Percentiles rank a stretch among this genome's conserved stretches.
phyloP scores from a whole-genome alignment of 2,797 vertebrate species.

The Typhlichthys eigenmanni region DNA sequence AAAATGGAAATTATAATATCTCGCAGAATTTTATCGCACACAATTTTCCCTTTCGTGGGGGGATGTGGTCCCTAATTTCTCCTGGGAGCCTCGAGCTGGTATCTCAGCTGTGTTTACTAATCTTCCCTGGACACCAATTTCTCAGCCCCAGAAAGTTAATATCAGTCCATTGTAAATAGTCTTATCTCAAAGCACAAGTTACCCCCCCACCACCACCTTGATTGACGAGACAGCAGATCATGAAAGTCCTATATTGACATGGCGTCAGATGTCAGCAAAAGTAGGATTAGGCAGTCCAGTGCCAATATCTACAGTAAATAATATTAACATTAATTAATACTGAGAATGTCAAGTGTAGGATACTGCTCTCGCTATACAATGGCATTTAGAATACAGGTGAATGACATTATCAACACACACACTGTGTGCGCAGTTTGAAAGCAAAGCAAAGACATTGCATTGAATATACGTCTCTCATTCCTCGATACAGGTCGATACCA shows the following conservation, averaged over 20 bases:
- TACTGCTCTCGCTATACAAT: conserved; percentile 9
- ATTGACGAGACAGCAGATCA: conserved; percentile 34
- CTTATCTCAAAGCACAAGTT: conserved; percentile 76
- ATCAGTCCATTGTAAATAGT: conserved; percentile 74
- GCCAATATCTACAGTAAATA: conserved; percentile 18
- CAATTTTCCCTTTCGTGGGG: conserved; percentile 57
- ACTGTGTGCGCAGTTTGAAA: conserved; percentile 6
- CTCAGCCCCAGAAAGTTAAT: conserved; percentile 71
- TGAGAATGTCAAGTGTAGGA: conserved; percentile 40
- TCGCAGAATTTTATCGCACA: conserved; percentile 41
- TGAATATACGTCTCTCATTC: conserved; percentile 29
- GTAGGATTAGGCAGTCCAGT: conserved; percentile 45
- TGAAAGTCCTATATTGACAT: conserved; percentile 38
- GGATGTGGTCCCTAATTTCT: conserved; percentile 73
- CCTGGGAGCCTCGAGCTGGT: conserved; percentile 69
- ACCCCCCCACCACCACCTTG: conserved; percentile 44
- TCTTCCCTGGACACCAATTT: conserved; percentile 74
- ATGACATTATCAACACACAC: too few species aligned
- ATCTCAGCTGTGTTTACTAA: conserved; percentile 75
- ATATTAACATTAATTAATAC: conserved; percentile 34
- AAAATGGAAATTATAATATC: conserved; percentile 54
- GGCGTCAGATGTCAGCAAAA: conserved; percentile 49
- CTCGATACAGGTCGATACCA: conserved; percentile 37
- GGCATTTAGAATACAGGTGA: conserved; percentile 11
- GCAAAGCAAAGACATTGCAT: conserved; percentile 28